Evolutionary conservation across 2,113 vertebrate genomes (phyloP).

Genomic region (Phainopepla nitens): DNA sequence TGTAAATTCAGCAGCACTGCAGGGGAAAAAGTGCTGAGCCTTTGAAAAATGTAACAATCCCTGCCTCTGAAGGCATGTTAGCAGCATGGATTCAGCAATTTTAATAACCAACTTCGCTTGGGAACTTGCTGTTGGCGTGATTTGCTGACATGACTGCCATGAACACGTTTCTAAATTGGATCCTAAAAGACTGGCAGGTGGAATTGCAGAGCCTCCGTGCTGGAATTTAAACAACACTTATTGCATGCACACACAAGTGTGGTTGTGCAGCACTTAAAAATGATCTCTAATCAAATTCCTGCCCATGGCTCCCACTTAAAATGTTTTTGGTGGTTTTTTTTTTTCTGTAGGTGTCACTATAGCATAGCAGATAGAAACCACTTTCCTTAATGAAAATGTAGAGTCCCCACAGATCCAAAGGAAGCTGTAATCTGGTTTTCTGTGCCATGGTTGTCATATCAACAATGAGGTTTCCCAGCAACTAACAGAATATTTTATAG

Average conservation of each 20-base stretch:
- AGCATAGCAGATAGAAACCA: slow-evolving; percentile 56
- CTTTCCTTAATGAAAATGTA: slow-evolving; percentile 29
- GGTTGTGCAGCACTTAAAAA: not conserved
- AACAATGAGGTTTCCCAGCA: slow-evolving; percentile 76
- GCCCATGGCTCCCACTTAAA: not conserved
- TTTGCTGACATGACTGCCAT: slow-evolving; percentile 6
- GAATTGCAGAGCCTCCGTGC: not conserved
- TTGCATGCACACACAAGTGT: not conserved
- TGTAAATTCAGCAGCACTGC: not conserved
- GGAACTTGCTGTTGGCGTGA: slow-evolving; percentile 3
- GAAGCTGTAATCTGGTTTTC: slow-evolving; percentile 63
- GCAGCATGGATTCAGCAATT: slow-evolving; percentile 41
- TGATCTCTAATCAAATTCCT: not conserved
- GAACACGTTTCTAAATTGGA: slow-evolving; percentile 5
- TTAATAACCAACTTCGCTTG: not conserved
- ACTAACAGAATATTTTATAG: slow-evolving; percentile 69
- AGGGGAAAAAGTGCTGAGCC: slow-evolving; percentile 7
- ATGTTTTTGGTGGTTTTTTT: not conserved
- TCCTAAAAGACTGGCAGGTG: not conserved
- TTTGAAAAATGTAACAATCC: not conserved
- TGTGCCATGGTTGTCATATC: slow-evolving; percentile 74
- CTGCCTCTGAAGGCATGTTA: not conserved
- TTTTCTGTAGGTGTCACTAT: slow-evolving; percentile 80
- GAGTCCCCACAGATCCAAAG: slow-evolving; percentile 27
- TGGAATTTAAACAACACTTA: not conserved